These are phyloP conservation scores for Isoperla grammatica DNA, from an alignment of 2,888 invertebrate genomes.

Conservation along the genomic window DNA sequence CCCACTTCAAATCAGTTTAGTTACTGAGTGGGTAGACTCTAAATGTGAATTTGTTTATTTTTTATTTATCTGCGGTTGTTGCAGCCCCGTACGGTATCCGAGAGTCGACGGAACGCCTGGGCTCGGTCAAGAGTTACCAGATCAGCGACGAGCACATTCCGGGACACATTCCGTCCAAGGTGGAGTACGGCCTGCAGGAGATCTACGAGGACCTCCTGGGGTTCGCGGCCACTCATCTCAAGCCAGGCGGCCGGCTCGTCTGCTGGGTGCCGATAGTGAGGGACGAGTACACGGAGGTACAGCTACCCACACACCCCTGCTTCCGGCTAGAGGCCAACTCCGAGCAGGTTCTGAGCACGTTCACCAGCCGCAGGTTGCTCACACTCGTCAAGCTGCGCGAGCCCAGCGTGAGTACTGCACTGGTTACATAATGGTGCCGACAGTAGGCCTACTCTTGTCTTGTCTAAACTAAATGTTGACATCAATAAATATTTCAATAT, in stretches of 20 bases:
- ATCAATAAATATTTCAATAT: too few species aligned
- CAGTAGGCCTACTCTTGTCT: too few species aligned
- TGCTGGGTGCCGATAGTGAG: constrained; percentile 93
- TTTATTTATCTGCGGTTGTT: too few species aligned
- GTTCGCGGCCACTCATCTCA: constrained; percentile 74
- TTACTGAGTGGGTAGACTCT: too few species aligned
- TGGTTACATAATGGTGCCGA: neutral
- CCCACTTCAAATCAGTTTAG: too few species aligned
- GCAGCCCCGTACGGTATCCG: constrained; percentile 96
- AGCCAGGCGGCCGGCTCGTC: constrained; percentile 73
- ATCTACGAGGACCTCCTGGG: constrained; percentile 79
- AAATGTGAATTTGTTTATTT: too few species aligned
- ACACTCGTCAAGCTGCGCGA: constrained; percentile 75
- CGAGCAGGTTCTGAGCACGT: constrained; percentile 79
- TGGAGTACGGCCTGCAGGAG: constrained; percentile 75
- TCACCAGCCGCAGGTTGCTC: constrained; percentile 75
- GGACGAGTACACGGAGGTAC: constrained; percentile 62
- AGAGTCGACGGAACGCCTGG: constrained; percentile 85
- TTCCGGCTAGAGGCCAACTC: constrained; percentile 74
- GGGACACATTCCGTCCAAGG: constrained; percentile 76
- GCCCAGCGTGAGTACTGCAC: constrained; percentile 40
- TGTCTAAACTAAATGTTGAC: too few species aligned
- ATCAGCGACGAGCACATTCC: constrained; percentile 59
- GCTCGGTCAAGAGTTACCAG: constrained; percentile 50
- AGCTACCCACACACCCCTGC: constrained; percentile 76